Evolutionary conservation across 2,888 invertebrate species (phyloP).

Genomic region (Folsomia manolachei): DNA sequence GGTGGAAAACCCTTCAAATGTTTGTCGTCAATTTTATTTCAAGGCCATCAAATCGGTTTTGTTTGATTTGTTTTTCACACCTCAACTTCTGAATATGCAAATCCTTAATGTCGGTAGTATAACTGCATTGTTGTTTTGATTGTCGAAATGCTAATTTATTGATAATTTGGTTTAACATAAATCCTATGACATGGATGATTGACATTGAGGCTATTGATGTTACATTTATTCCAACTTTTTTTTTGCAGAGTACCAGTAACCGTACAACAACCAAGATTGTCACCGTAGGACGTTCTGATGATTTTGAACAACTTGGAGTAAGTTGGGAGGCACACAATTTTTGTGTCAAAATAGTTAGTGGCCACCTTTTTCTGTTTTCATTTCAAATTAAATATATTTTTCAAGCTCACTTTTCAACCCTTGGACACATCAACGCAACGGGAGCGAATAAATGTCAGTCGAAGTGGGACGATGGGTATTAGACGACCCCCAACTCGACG

Average conservation of each 20-base stretch:
- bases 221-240: too few relatives aligned
- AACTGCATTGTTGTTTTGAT: neutral
- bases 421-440: constrained; percentile 50
- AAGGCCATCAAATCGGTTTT: neutral
- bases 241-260: constrained; percentile 48
- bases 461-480: constrained; percentile 57
- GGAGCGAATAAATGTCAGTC: constrained; percentile 54
- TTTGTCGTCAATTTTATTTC: neutral
- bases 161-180: too few relatives aligned
- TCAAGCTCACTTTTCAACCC: constrained; percentile 49
- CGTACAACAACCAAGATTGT: constrained; percentile 48
- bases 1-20: too few relatives aligned
- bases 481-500: constrained; percentile 58
- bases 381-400: neutral
- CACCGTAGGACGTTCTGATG: constrained; percentile 45
- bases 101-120: neutral
- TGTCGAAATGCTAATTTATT: neutral
- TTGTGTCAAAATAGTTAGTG: neutral
- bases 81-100: neutral
- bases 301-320: constrained; percentile 49
- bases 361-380: neutral
- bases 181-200: too few relatives aligned
- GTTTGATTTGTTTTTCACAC: too few relatives aligned
- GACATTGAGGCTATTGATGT: too few relatives aligned
- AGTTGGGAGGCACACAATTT: constrained; percentile 22